Conservation (phyloP, 2,113 vertebrate genomes). For the Passer domesticus region DNA sequence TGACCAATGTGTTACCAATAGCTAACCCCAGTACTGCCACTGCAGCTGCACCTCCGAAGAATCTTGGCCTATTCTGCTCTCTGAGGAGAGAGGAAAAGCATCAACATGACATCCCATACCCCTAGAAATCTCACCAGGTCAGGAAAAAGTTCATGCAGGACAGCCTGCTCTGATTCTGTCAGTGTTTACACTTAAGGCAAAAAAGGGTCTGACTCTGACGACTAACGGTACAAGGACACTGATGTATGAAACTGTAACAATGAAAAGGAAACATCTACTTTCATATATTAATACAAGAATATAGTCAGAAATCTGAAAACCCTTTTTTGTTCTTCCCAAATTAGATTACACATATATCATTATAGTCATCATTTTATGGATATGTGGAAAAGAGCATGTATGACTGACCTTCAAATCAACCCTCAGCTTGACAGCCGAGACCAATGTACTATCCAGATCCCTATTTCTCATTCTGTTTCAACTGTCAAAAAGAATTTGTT, state of each 20-base stretch:
- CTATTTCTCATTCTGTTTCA: not conserved
- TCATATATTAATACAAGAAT: not conserved
- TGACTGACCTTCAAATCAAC: not conserved
- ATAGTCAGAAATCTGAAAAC: not conserved
- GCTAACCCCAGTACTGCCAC: not conserved
- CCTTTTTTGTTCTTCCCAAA: not conserved
- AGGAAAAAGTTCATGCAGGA: not conserved
- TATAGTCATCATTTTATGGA: not conserved
- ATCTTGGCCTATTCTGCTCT: not conserved
- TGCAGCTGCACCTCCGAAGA: not conserved
- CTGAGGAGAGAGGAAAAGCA: not conserved
- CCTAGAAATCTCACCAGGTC: not conserved
- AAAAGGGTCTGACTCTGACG: not conserved
- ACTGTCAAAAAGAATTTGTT: conserved; percentile 1
- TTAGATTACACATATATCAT: not conserved
- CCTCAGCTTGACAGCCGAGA: not conserved
- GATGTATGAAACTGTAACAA: not conserved
- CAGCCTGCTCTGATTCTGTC: not conserved
- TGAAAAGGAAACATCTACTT: not conserved
- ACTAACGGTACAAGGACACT: not conserved
- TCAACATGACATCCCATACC: not conserved
- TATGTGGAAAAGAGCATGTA: not conserved
- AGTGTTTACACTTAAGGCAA: not conserved
- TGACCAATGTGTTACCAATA: not conserved
- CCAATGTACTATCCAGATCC: not conserved